These are phyloP conservation scores for Fregetta grallaria DNA, from an alignment of 2,113 vertebrate genomes.

Conservation along the genomic window DNA sequence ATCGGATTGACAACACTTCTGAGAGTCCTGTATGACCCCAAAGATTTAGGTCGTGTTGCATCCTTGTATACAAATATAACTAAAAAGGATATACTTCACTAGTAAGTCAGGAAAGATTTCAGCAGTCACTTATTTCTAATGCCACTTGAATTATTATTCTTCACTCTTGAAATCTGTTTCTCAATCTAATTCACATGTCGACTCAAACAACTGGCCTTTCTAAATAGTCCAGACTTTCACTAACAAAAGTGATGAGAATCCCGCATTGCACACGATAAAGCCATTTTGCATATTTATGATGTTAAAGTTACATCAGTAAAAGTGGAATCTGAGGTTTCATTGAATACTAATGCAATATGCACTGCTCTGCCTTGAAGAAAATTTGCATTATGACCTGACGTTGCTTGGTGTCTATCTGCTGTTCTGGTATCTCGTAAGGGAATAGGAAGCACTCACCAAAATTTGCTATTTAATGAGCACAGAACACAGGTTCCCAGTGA, in stretches of 20 bases:
- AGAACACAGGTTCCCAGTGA: background rate
- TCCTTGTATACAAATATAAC: background rate
- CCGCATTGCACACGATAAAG: background rate
- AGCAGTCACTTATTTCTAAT: background rate
- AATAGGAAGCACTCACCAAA: background rate
- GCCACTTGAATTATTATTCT: background rate
- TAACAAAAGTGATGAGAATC: background rate
- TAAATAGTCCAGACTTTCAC: background rate
- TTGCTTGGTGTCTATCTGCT: background rate
- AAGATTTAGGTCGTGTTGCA: background rate
- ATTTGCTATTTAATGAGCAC: conserved; percentile 1
- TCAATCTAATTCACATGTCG: background rate
- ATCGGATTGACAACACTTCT: background rate
- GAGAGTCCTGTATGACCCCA: background rate
- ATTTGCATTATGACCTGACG: background rate
- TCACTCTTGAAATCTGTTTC: background rate
- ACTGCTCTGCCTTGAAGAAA: background rate
- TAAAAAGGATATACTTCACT: background rate
- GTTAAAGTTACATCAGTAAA: background rate
- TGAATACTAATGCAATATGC: background rate
- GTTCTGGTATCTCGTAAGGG: background rate
- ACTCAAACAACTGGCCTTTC: background rate
- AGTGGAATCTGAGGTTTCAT: background rate
- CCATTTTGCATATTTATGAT: background rate
- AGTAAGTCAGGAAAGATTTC: background rate